Percentiles rank a stretch among this genome's conserved stretches.
These are phyloP conservation scores for Anabacerthia variegaticeps DNA, from an alignment of 2,797 vertebrate genomes.

Conservation along the genomic window DNA sequence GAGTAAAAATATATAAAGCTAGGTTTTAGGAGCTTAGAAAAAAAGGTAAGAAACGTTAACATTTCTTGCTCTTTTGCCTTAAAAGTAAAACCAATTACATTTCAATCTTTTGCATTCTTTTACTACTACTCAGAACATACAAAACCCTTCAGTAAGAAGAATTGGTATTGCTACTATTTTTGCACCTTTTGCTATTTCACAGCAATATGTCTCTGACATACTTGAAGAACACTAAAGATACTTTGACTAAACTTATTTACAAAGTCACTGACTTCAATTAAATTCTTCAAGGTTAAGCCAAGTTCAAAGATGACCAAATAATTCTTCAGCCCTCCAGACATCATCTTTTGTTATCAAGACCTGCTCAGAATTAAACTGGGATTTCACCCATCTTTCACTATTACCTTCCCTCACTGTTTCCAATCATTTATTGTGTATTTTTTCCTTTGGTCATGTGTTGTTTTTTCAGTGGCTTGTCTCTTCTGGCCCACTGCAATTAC, in stretches of 20 bases:
- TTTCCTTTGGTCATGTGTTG: not conserved
- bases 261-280: not conserved
- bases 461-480: not conserved
- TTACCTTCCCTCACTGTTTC: not conserved
- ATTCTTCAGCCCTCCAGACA: not conserved
- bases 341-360: not conserved
- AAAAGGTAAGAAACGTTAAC: not conserved
- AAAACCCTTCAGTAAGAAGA: not conserved
- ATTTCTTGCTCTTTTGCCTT: not conserved
- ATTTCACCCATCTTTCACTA: not conserved
- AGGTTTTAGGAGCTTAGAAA: not conserved
- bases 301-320: not conserved
- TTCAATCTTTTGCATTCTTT: not conserved
- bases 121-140: not conserved
- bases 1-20: not conserved
- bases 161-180: not conserved
- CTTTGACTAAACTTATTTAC: not conserved
- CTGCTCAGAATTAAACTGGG: not conserved
- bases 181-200: not conserved
- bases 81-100: not conserved
- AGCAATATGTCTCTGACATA: not conserved
- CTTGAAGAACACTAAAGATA: not conserved
- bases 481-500: not conserved
- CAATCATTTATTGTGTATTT: not conserved
- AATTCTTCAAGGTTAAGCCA: conserved; percentile 2